Conservation (phyloP, 1,140 invertebrate species). For the Uloborus diversus region DNA sequence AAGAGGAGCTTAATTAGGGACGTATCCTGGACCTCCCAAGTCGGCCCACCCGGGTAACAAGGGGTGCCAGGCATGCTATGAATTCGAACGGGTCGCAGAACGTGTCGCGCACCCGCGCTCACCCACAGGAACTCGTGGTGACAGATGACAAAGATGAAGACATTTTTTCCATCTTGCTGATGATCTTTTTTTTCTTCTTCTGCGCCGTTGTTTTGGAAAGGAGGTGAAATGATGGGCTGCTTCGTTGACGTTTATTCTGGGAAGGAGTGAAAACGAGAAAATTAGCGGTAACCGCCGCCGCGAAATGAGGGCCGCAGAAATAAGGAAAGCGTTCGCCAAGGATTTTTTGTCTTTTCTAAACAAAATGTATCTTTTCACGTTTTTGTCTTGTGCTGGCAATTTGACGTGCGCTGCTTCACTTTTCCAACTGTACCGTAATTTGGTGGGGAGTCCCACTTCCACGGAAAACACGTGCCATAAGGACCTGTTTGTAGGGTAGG, state of each 20-base stretch:
- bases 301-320: too few species aligned
- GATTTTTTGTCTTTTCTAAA: too few species aligned
- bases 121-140: constrained; percentile 40
- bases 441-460: too few species aligned
- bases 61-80: constrained; percentile 39
- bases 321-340: too few species aligned
- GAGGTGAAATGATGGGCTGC: too few species aligned
- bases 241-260: too few species aligned
- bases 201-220: background rate
- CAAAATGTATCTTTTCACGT: too few species aligned
- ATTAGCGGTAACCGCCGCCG: background rate
- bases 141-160: constrained; percentile 49
- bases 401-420: too few species aligned
- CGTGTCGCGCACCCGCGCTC: constrained; percentile 19
- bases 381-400: too few species aligned
- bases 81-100: constrained; percentile 48
- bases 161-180: constrained; percentile 11
- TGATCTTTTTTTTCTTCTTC: background rate
- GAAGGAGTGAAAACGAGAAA: background rate
- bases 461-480: too few species aligned
- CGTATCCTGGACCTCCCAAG: constrained; percentile 35
- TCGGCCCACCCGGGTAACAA: constrained; percentile 25
- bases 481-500: too few species aligned
- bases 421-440: too few species aligned
- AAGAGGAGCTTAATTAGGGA: constrained; percentile 39